Base-by-base conservation (phyloP, 1,140 invertebrate genomes). In the Penaeus chinensis region DNA sequence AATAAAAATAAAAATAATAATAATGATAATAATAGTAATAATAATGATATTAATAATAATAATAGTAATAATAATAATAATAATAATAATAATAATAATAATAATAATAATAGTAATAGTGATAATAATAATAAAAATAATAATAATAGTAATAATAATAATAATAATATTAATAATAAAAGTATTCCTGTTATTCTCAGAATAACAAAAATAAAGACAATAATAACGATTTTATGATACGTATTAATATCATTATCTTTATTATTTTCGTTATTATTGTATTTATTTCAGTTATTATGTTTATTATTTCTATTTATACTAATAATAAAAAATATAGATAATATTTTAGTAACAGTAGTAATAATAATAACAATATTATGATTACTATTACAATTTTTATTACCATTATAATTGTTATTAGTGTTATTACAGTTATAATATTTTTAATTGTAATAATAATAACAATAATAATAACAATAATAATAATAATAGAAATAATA, bases 11-110 rank as follows among this genome's bases (percentile, higher is more conserved):
- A 65, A 18, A 65, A 65, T 65, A 65, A 65, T 65, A n/a, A 65
- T 65, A 65, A 65, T 65, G n/a, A 65, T 65, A 65, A 65, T 65
- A 65, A 65, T 65, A 65, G n/a, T 65, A 65, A 65, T 65, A 65
- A 65, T 65, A 65, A 65, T 65, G n/a, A n/a, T 65, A 65, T 18
- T 65, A 65, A 65, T 65, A 65, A 65, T 65, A 65, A 65, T 65
- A 65, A 65, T 65, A n/a, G n/a, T 65, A 65, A 65, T n/a, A 65
- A 65, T 65, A 65, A 65, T 65, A 65, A 65, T 65, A 65, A 65
- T 65, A 65, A 65, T 65, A 65, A 65, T 65, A 65, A 65, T 65
- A 65, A 65, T 65, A 65, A 65, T n/a, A 65, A 65, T 65, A 65
- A 65, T 65, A 65, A 65, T 65, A n/a, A 65, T 65, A 65, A 65